phyloP scores from a whole-genome alignment of 2,888 invertebrate species.

The Caenorhabditis becei region DNA sequence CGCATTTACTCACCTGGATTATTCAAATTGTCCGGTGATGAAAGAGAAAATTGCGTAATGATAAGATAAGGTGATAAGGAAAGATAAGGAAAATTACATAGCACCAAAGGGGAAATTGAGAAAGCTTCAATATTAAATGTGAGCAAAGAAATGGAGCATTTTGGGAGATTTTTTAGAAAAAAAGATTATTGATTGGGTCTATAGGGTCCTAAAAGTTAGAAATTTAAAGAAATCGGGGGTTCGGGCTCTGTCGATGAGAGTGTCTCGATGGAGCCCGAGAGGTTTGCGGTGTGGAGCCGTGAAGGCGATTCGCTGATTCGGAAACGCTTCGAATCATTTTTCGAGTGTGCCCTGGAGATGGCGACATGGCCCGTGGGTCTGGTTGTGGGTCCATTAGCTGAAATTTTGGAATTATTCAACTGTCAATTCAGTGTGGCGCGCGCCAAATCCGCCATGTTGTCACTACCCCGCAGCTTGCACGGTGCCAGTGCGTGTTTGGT shows the following conservation, averaged over 20 bases:
- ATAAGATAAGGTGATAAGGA: no score
- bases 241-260: constrained; percentile 63
- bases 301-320: constrained; percentile 64
- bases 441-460: no score
- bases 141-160: no score
- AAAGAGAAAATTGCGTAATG: no score
- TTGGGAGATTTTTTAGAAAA: no score
- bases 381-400: constrained; percentile 68
- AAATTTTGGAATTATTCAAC: background rate
- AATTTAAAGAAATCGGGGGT: constrained; percentile 61
- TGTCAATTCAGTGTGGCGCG: no score
- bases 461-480: no score
- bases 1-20: no score
- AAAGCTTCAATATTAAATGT: constrained; percentile 15
- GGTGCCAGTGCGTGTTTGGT: no score
- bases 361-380: constrained; percentile 70
- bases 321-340: constrained; percentile 73
- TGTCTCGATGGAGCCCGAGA: constrained; percentile 64
- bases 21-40: no score
- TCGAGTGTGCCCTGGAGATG: constrained; percentile 74
- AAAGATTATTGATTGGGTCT: no score
- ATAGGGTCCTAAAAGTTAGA: background rate
- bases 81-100: background rate
- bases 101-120: background rate
- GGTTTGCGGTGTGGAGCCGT: constrained; percentile 57